phyloP scores from a whole-genome alignment of 2,113 vertebrate genomes.

The Rhegmatorhina hoffmannsi region DNA sequence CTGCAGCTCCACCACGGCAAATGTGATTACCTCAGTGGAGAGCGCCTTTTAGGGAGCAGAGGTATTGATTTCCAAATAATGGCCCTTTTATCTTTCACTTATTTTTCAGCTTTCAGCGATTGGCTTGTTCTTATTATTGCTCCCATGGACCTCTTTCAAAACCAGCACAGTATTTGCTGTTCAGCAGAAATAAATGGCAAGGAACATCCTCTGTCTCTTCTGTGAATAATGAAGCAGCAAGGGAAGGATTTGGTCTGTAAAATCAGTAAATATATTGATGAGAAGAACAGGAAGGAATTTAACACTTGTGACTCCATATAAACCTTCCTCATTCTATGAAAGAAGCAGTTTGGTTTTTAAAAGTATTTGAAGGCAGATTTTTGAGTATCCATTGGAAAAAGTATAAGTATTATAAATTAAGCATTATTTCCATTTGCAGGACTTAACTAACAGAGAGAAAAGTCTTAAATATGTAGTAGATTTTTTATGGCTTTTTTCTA shows the following conservation, averaged over 20 bases:
- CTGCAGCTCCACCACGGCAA: background rate
- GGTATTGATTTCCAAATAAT: conserved; percentile 72
- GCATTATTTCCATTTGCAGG: background rate
- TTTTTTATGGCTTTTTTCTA: background rate
- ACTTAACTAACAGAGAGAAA: background rate
- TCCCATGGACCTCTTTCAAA: conserved; percentile 68
- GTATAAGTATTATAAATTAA: background rate
- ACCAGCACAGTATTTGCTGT: conserved; percentile 14
- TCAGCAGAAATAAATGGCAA: conserved; percentile 63
- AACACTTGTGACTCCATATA: background rate
- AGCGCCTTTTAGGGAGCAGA: conserved; percentile 35
- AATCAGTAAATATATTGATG: conserved; percentile 24
- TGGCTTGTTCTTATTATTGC: conserved; percentile 54
- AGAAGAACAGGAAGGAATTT: conserved; percentile 31
- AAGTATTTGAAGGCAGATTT: background rate
- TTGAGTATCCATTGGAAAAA: background rate
- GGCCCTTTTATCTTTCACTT: conserved; percentile 73
- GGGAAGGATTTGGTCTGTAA: conserved; percentile 30
- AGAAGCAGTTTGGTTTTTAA: background rate
- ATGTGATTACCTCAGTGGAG: conserved; percentile 58
- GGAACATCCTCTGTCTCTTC: conserved; percentile 1
- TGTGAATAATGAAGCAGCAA: conserved; percentile 70
- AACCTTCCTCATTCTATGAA: background rate
- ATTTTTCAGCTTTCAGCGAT: conserved; percentile 60
- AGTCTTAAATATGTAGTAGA: background rate